A percentile compares a stretch with the other conserved stretches of the same genome.
These are phyloP conservation scores for Campylorhamphus procurvoides DNA, from an alignment of 2,113 vertebrate species.

Conservation along the genomic window DNA sequence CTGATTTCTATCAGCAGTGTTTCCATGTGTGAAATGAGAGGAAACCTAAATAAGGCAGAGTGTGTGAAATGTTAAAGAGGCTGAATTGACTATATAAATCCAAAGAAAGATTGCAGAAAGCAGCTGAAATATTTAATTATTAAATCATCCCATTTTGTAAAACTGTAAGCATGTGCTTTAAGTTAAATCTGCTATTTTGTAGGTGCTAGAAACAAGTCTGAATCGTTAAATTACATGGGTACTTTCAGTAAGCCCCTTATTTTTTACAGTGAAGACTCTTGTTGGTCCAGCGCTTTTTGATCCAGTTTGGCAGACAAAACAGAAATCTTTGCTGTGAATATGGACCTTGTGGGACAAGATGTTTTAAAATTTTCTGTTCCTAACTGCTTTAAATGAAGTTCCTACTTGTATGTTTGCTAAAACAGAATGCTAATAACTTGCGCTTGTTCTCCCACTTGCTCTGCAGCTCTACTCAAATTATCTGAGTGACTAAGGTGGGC, in stretches of 20 bases:
- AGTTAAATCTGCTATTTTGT: not conserved
- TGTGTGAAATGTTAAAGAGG: not conserved
- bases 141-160: not conserved
- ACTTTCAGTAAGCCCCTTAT: not conserved
- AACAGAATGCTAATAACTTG: not conserved
- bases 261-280: not conserved
- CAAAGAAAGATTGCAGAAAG: not conserved
- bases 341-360: not conserved
- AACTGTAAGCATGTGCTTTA: not conserved
- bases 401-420: not conserved
- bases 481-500: not conserved
- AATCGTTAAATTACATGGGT: not conserved
- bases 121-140: not conserved
- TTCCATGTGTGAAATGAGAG: not conserved
- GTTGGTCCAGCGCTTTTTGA: not conserved
- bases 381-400: not conserved
- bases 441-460: not conserved
- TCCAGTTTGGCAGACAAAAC: not conserved
- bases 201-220: not conserved
- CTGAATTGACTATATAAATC: not conserved
- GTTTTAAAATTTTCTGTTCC: not conserved
- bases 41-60: not conserved
- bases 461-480: not conserved
- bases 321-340: not conserved
- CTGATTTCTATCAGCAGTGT: not conserved